These are phyloP conservation scores for Scomberomorus guttatus DNA, from an alignment of 2,797 vertebrate species.

Conservation along the genomic window DNA sequence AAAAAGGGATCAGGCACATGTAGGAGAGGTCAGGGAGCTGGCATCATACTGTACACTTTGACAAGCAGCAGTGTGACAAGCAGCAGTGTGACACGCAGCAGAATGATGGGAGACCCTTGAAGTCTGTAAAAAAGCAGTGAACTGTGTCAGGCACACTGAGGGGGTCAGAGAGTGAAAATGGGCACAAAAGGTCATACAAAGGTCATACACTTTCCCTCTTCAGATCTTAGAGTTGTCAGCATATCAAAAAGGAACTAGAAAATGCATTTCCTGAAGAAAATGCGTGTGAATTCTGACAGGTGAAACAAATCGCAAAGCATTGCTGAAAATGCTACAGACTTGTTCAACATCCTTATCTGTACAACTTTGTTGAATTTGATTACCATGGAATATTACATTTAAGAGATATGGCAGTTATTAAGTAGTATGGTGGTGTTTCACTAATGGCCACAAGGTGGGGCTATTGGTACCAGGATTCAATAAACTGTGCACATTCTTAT, in stretches of 20 bases:
- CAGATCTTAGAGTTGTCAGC: conserved; percentile 38
- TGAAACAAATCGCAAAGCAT: too few relatives aligned
- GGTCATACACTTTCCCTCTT: conserved; percentile 23
- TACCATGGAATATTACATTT: too few relatives aligned
- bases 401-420: too few relatives aligned
- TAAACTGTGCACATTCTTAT: too few relatives aligned
- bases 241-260: conserved; percentile 39
- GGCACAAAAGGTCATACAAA: conserved; percentile 30
- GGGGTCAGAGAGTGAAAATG: conserved; percentile 35
- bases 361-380: too few relatives aligned
- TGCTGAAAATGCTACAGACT: too few relatives aligned
- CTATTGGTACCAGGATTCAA: too few relatives aligned
- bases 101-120: conserved; percentile 41
- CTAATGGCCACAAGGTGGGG: too few relatives aligned
- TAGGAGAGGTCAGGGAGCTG: conserved; percentile 5
- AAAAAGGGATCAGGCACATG: conserved; percentile 1
- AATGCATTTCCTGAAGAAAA: too few relatives aligned
- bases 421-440: too few relatives aligned
- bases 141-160: conserved; percentile 49
- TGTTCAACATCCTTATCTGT: too few relatives aligned
- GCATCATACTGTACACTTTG: conserved; percentile 24
- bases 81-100: conserved; percentile 50
- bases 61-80: conserved; percentile 53
- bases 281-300: too few relatives aligned
- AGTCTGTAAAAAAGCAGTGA: conserved; percentile 50